Conservation (phyloP, 2,888 invertebrate genomes). For the Rhopalosiphum nymphaeae region DNA sequence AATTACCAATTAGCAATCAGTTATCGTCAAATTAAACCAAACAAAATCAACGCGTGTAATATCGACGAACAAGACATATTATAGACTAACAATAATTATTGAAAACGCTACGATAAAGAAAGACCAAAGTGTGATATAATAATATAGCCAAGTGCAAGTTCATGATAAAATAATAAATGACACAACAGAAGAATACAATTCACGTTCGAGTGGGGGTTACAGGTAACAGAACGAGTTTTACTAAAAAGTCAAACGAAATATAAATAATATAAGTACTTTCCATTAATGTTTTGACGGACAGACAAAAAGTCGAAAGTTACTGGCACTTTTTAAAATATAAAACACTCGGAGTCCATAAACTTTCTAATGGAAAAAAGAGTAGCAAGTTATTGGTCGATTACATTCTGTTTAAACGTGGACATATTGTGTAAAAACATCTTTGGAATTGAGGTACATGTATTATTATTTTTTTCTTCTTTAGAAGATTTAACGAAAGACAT, state of each 20-base stretch:
- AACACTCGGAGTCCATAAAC: background rate
- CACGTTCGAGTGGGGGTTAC: background rate
- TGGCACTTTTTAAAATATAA: background rate
- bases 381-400: conserved; percentile 10
- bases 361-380: conserved; percentile 12
- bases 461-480: background rate
- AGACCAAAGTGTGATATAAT: background rate
- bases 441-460: background rate
- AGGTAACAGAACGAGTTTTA: conserved; percentile 21
- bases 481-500: background rate
- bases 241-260: background rate
- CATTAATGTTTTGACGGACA: background rate
- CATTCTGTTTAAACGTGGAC: background rate
- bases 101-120: conserved; percentile 34
- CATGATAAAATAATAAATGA: conserved; percentile 29
- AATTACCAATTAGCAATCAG: background rate
- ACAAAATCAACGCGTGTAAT: background rate
- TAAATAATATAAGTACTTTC: conserved; percentile 16
- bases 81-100: background rate
- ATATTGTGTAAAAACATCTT: background rate
- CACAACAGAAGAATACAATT: background rate
- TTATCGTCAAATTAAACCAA: background rate
- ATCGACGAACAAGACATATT: background rate
- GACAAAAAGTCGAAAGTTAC: conserved; percentile 43
- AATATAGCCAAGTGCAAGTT: background rate